Evolutionary conservation across 1,140 invertebrate species (phyloP), one percentile per base, ranked within the genome.

Genomic region (Maconellicoccus hirsutus): DNA sequence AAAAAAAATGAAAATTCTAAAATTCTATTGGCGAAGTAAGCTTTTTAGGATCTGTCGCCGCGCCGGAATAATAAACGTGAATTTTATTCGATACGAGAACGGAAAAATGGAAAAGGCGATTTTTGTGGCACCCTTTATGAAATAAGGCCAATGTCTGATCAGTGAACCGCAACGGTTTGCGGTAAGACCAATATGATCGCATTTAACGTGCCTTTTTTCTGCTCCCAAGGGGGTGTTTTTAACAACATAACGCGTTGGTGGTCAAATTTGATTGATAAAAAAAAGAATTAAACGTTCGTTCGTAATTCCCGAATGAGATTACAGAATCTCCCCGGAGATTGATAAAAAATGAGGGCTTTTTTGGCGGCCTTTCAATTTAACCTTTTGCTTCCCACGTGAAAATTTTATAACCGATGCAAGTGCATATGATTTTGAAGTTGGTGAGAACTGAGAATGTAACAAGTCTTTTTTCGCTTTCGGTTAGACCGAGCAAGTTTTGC

Each of bases 201-300:
- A 66, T 66, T 66, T 66, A 66, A 66, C 61, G 21, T 26, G 61
- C 61, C 61, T 66, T 25, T 66, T 26, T 10, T 23, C 16, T 8
- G 3, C 61, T 26, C 61, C 22, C 61, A 4, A 25, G 61, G 61
- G 25, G 22, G 8, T 23, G 21, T 66, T 66, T 66, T 66, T 66
- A 66, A 66, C 61, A 66, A 66, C 25, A 19, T 66, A 23, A 66
- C 61, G 61, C 61, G 61, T 66, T 66, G 61, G 61, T 66, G 61
- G 61, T 66, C 61, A 26, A 23, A 66, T 66, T 66, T 66, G 61
- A 66, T 66, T 66, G 61, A 66, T 66, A 66, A 66, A 66, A 59
- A 59, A 66, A 25, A 66, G 25, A 66, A 66, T 25, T 66, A 22
- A 25, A 66, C 61, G 61, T 66, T 59, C 21, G 52, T 22, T 4